Base-by-base conservation (phyloP, 2,797 vertebrate species). In the Pogonophryne albipinna region DNA sequence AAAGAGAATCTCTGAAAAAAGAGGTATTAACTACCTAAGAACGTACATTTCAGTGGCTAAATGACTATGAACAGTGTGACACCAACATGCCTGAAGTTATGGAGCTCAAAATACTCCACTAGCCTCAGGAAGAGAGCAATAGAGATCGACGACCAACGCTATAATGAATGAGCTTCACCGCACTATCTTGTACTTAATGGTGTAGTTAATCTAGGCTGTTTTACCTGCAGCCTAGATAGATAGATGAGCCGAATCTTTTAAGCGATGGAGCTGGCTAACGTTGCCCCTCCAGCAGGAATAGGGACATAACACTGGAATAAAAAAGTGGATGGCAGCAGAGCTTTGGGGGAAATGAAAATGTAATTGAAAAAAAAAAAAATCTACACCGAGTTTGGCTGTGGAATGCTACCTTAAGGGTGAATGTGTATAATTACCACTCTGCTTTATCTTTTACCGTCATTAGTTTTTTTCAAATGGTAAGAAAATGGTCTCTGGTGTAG, bases 101-200 rank as follows among this genome's bases (percentile, higher is more conserved):
- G 16, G 44, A 61, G 63, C 76, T 78, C 76, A 78, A 91, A 91
- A 88, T 88, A 91, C 71, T 65, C 65, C 34, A 13, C 38, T 23
- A 57, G 62, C 78, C 78, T 77, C 62, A 58, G 67, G 80, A 74
- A 56, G 67, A 34, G 34, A 49, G 17, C 60, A 76, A 82, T 62
- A 65, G 62, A 62, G 72, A 88, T 79, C 67, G 81, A 88, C 53
- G 66, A 46, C 52, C 44, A 71, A 66, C 50, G 42, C 27, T 46
- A 52, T 64, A 64, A 70, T 84, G 55, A 87, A 88, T 79, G 57
- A 79, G 66, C 74, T 76, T 85, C 51, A 66, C 69, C 20, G 68
- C 70, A 68, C 64, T 78, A 73, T 41, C 52, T 71, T 66, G 47
- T 58, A 58, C 55, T 78, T 82, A 89, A 87, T 80, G 38, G 51